Conservation (phyloP, 2,797 vertebrate genomes). For the Okamejei kenojei region DNA sequence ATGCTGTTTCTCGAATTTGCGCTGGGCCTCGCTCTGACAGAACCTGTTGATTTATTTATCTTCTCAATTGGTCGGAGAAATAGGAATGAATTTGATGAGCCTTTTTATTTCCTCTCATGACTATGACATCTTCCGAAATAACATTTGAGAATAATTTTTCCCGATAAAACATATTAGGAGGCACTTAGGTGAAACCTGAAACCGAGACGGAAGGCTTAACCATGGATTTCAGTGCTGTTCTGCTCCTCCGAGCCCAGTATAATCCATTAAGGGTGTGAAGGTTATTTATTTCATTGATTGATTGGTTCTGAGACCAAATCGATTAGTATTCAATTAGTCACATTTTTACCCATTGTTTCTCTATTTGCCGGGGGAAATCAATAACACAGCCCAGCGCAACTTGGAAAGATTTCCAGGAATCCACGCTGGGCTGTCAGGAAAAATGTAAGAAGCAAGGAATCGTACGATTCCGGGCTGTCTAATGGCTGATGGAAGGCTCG, state of each 20-base stretch:
- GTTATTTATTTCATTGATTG: conserved; percentile 66
- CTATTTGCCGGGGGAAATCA: conserved; percentile 31
- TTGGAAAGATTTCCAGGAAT: conserved; percentile 21
- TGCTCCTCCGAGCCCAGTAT: conserved; percentile 55
- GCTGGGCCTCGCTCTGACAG: too few species aligned
- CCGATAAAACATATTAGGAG: conserved; percentile 58
- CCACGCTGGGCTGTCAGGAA: not conserved
- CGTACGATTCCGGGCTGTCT: not conserved
- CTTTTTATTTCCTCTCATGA: conserved; percentile 52
- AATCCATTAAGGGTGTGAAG: conserved; percentile 66
- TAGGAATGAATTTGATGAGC: conserved; percentile 21
- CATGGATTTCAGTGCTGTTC: conserved; percentile 58
- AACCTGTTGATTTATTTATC: not conserved
- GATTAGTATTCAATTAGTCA: conserved; percentile 38
- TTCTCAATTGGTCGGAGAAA: not conserved
- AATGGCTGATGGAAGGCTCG: not conserved
- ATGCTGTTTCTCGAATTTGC: too few species aligned
- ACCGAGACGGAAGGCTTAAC: conserved; percentile 49
- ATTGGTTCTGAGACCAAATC: conserved; percentile 35
- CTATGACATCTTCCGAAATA: conserved; percentile 57
- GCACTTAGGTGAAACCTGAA: conserved; percentile 59
- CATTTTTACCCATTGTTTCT: conserved; percentile 26
- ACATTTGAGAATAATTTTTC: conserved; percentile 60
- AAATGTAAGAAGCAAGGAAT: not conserved
- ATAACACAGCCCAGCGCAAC: not conserved